Conservation (phyloP, 2,797 vertebrate genomes). For the Myiotriccus ornatus region DNA sequence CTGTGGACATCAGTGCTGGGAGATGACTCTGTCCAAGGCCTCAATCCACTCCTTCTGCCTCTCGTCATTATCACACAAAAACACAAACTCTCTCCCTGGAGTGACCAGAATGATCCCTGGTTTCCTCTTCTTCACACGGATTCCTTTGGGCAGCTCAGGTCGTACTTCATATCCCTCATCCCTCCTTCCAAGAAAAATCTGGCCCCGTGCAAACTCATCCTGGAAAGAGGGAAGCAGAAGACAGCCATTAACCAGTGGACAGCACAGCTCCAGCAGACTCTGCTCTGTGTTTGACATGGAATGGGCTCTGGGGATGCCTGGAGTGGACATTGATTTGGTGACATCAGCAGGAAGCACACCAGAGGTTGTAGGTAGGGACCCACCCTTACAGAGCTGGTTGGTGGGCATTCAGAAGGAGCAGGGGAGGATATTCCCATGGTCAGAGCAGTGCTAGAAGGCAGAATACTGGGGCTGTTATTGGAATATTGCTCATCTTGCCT, state of each 20-base stretch:
- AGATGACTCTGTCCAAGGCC: constrained; percentile 79
- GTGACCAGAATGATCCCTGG: constrained; percentile 82
- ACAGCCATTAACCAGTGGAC: background rate
- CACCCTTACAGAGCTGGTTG: background rate
- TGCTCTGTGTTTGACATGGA: background rate
- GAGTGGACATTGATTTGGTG: background rate
- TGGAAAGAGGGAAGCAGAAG: constrained; percentile 55
- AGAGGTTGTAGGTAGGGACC: background rate
- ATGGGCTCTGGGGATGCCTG: background rate
- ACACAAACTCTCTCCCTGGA: constrained; percentile 82
- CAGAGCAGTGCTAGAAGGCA: background rate
- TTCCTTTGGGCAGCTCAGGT: constrained; percentile 74
- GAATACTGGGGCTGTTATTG: background rate
- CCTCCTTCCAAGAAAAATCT: constrained; percentile 84
- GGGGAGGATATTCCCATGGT: background rate
- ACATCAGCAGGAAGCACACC: background rate
- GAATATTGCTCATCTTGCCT: background rate
- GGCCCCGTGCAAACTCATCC: constrained; percentile 88
- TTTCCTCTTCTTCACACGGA: constrained; percentile 84
- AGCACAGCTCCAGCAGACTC: background rate
- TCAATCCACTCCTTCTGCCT: constrained; percentile 89
- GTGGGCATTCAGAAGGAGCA: background rate
- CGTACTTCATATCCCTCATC: constrained; percentile 82
- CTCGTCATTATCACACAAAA: constrained; percentile 85
- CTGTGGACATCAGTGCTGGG: constrained; percentile 61